phyloP scores from a whole-genome alignment of 2,797 vertebrate genomes.

The Enteromius treurensis region DNA sequence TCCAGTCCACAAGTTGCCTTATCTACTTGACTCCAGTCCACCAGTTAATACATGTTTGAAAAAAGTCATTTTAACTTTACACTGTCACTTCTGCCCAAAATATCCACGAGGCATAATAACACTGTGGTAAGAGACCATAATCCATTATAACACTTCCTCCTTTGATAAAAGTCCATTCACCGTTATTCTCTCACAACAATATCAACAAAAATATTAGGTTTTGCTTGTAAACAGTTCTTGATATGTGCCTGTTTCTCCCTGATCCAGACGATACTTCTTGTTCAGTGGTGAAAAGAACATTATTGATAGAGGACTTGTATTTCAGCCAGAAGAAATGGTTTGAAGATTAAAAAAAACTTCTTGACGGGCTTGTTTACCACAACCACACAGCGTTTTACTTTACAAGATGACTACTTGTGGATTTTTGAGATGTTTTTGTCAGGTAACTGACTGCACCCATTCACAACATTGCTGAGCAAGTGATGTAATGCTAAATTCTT shows the following conservation, averaged over 20 bases:
- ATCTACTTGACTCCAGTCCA: background rate
- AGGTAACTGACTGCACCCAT: background rate
- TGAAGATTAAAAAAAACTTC: background rate
- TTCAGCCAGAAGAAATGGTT: background rate
- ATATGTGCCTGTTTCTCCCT: background rate
- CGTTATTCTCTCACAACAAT: too few species aligned
- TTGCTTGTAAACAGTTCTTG: background rate
- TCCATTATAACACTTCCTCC: background rate
- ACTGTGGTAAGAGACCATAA: background rate
- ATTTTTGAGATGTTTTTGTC: background rate
- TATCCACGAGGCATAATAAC: background rate
- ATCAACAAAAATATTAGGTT: background rate
- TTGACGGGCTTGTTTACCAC: background rate
- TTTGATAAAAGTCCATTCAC: too few species aligned
- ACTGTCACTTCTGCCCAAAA: background rate
- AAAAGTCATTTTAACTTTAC: background rate
- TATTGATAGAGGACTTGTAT: background rate
- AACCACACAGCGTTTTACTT: background rate
- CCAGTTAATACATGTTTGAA: background rate
- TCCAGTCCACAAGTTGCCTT: background rate
- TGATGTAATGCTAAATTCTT: background rate
- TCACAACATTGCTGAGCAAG: background rate
- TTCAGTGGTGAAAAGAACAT: background rate
- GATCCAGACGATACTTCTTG: background rate
- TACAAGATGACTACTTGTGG: background rate